Evolutionary conservation across 2,113 vertebrate species (phyloP).

Genomic region (Pangasianodon hypophthalmus): DNA sequence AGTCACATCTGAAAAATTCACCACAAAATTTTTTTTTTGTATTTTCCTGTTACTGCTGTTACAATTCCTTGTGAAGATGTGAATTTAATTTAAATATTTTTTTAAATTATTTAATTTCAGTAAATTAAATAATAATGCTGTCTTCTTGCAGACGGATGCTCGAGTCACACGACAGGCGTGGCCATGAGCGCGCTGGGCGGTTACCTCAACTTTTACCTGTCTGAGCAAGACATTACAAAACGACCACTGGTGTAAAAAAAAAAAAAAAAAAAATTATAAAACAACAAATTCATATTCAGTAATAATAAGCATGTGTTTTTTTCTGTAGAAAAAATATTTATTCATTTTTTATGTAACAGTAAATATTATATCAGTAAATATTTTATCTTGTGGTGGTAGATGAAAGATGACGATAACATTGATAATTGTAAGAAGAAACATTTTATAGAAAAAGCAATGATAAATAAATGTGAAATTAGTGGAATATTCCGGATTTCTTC

Average conservation of each 20-base stretch:
- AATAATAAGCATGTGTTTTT: background rate
- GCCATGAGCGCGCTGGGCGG: slow-evolving; percentile 76
- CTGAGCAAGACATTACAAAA: slow-evolving; percentile 80
- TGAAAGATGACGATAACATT: background rate
- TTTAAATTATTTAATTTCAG: background rate
- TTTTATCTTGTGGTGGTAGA: background rate
- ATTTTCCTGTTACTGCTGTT: background rate
- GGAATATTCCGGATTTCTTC: background rate
- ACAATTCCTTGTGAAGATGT: background rate
- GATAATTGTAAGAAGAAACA: background rate
- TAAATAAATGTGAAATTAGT: background rate
- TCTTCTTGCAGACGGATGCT: slow-evolving; percentile 72
- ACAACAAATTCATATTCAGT: background rate
- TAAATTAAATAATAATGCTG: background rate
- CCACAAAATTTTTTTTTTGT: too few species aligned
- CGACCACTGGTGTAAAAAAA: slow-evolving; percentile 70
- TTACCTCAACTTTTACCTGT: slow-evolving; percentile 76
- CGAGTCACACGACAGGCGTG: slow-evolving; percentile 78
- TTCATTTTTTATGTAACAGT: background rate
- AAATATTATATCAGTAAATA: background rate
- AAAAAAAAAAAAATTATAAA: slow-evolving; percentile 26
- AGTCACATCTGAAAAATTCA: too few species aligned
- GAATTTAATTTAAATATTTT: background rate
- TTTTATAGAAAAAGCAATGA: background rate
- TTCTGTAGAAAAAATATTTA: slow-evolving; percentile 44